These are phyloP conservation scores for Ophion costatus DNA, from an alignment of 2,888 invertebrate species.

Conservation along the genomic window DNA sequence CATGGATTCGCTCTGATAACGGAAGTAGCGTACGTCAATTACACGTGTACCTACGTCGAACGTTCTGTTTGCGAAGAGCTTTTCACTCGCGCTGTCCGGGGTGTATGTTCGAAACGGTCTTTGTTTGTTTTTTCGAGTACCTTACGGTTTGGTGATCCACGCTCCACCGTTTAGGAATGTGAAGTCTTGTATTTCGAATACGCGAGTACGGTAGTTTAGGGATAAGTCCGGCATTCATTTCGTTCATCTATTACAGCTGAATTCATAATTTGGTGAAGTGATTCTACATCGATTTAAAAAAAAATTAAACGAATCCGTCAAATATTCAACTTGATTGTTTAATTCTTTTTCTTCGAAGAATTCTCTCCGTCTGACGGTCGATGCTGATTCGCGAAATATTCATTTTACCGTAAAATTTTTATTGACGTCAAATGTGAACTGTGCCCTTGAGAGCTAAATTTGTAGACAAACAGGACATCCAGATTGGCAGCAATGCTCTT, in stretches of 20 bases:
- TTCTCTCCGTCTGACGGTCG: not conserved
- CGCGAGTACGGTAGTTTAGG: not conserved
- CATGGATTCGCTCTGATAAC: not conserved
- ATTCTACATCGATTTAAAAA: not conserved
- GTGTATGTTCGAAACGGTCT: not conserved
- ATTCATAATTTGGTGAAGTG: no score
- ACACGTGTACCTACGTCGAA: not conserved
- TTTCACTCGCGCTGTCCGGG: not conserved
- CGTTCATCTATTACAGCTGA: no score
- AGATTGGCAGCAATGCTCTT: no score
- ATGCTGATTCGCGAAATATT: not conserved
- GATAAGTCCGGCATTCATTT: not conserved
- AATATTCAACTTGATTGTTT: not conserved
- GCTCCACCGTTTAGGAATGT: not conserved
- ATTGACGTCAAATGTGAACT: not conserved
- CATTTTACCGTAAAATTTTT: not conserved
- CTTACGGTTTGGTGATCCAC: not conserved
- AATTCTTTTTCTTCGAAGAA: not conserved
- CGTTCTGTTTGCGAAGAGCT: constrained; percentile 1
- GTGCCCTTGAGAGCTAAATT: not conserved
- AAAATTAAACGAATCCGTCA: not conserved
- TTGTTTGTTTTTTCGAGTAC: not conserved
- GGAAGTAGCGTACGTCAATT: not conserved
- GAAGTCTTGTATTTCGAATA: not conserved
- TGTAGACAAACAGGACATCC: not conserved